Conservation (phyloP, 2,797 vertebrate genomes). For the Moxostoma hubbsi region DNA sequence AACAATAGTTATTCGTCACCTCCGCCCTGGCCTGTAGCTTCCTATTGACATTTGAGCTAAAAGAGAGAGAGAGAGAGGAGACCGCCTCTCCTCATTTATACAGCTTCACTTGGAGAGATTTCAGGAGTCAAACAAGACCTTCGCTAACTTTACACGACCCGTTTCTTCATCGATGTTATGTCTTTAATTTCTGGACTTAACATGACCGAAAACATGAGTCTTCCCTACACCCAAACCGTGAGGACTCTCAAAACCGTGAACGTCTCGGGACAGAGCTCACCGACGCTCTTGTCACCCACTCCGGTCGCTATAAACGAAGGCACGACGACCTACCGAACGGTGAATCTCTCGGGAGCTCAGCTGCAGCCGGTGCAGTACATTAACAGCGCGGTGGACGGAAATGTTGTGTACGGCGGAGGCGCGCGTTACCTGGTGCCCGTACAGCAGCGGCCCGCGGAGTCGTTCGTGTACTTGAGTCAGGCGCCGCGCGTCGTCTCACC, state of each 20-base stretch:
- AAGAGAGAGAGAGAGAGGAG: not conserved
- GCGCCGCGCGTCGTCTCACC: constrained; percentile 63
- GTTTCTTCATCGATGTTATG: not conserved
- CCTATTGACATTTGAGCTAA: constrained; percentile 12
- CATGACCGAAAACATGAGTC: constrained; percentile 46
- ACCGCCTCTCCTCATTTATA: constrained; percentile 28
- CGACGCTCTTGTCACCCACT: not conserved
- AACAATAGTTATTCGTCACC: not conserved
- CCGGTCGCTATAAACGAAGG: constrained; percentile 33
- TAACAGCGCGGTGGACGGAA: constrained; percentile 50
- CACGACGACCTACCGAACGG: constrained; percentile 29
- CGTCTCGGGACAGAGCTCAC: constrained; percentile 58
- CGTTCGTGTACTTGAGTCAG: constrained; percentile 59
- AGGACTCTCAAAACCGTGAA: constrained; percentile 62
- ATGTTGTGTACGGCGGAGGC: constrained; percentile 62
- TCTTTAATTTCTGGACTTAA: constrained; percentile 6
- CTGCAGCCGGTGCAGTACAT: constrained; percentile 58
- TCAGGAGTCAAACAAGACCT: not conserved
- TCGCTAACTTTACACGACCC: not conserved
- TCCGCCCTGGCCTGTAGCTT: not conserved
- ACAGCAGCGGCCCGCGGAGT: constrained; percentile 67
- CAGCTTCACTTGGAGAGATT: not conserved
- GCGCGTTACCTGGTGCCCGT: constrained; percentile 78
- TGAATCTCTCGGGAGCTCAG: constrained; percentile 21
- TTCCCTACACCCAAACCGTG: constrained; percentile 38